Percentiles rank a stretch among this genome's conserved stretches.
Evolutionary conservation across 2,797 vertebrate species (phyloP).

Genomic region (Dendrocincla fuliginosa): DNA sequence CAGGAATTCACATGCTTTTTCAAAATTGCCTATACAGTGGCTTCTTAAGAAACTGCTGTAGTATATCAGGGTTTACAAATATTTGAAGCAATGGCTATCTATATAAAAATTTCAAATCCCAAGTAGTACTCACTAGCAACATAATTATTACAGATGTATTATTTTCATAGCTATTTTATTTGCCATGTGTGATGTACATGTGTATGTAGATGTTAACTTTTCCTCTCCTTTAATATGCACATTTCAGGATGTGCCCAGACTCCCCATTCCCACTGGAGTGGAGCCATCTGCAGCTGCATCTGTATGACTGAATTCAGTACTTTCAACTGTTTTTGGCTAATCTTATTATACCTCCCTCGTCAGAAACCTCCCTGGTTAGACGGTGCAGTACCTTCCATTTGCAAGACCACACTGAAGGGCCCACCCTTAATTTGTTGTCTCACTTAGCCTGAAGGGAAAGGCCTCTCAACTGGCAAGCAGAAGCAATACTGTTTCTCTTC

Average conservation of each 20-base stretch:
- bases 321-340: constrained; percentile 68
- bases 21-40: not conserved
- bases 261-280: not conserved
- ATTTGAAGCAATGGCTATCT: not conserved
- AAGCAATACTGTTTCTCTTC: constrained; percentile 71
- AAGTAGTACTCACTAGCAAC: not conserved
- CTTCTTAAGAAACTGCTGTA: not conserved
- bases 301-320: not conserved
- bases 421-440: constrained; percentile 64
- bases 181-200: rapidly evolving
- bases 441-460: constrained; percentile 76
- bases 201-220: not conserved
- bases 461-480: constrained; percentile 71
- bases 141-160: not conserved
- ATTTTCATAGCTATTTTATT: not conserved
- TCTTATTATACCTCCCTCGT: constrained; percentile 53
- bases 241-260: not conserved
- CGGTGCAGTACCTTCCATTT: constrained; percentile 54
- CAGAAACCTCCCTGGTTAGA: constrained; percentile 63
- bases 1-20: not conserved
- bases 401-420: constrained; percentile 82
- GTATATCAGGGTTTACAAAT: not conserved
- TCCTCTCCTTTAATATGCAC: not conserved
- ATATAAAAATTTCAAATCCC: not conserved
- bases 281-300: not conserved